Conservation (phyloP, 2,797 vertebrate species). For the Phrynocephalus guinanensis region DNA sequence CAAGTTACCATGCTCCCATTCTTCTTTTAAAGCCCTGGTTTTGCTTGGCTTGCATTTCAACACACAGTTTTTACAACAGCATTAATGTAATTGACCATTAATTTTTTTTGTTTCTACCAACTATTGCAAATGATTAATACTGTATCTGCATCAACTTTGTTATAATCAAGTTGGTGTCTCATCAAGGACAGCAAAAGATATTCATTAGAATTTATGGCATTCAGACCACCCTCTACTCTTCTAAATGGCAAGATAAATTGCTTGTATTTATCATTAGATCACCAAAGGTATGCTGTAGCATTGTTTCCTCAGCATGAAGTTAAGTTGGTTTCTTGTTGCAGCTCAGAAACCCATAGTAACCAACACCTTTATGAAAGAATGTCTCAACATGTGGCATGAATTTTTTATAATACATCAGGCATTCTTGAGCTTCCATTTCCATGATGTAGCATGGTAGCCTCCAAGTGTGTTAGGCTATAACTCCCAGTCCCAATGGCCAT, state of each 20-base stretch:
- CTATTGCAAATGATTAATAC: constrained; percentile 10
- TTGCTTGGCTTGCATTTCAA: neutral
- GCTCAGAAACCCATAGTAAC: neutral
- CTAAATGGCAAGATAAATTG: neutral
- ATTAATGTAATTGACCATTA: neutral
- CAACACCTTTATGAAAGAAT: neutral
- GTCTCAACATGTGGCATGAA: neutral
- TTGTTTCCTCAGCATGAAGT: neutral
- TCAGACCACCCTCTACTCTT: neutral
- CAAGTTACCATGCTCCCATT: neutral
- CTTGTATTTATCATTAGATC: neutral
- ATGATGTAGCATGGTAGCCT: neutral
- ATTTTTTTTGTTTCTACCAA: neutral
- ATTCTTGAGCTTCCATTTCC: neutral
- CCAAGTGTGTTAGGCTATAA: neutral
- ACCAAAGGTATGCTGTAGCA: neutral
- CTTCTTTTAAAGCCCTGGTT: neutral
- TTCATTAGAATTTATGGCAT: neutral
- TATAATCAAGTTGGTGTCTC: neutral
- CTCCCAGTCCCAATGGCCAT: neutral
- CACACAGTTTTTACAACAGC: constrained; percentile 20
- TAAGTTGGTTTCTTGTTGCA: neutral
- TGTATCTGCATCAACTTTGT: neutral
- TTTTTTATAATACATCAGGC: neutral
- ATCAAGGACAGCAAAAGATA: neutral